Evolutionary conservation across 2,888 invertebrate genomes (phyloP), one percentile per base, ranked within the genome.

Genomic region (Drosophila kambysellisi): DNA sequence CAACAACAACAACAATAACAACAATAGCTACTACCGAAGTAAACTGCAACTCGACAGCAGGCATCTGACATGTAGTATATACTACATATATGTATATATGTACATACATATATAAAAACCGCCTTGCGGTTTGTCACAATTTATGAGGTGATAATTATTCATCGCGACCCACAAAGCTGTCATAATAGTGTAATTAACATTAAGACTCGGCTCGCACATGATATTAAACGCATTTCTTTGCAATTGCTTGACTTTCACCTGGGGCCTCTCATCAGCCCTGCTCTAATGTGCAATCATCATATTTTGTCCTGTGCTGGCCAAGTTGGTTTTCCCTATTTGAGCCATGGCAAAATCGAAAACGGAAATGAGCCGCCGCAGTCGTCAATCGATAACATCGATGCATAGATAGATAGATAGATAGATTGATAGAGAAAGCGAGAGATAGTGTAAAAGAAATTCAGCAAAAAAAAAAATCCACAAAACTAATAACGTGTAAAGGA

Each of bases 111-210:
- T 37, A 48, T 33, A 60, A 67, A 54, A 65, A 59, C 51, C 67
- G 88, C 88, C 77, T 85, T 85, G 83, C 83, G 86, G 87, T 90
- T 87, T 91, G 87, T 85, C 91, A 88, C 90, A 87, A 87, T 88
- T 88, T 91, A 90, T 90, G 91, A 90, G 87, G 91, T 91, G 90
- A 91, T 87, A 87, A 91, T 87, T 91, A 87, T 91, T 90, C 87
- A 87, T 88, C 69, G 78, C 87, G 75, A 88, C 79, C 89, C 79
- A 81, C 81, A 73, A 72, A 82, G 88, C 91, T 90, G 91, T 87
- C 89, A 90, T 87, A 87, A 86, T 89, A 86, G 79, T 91, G 91
- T 87, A 90, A 87, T 87, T 90, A 87, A 82, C 89, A 84, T 91
- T 91, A 82, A 84, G 82, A 61, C 59, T 51, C 62, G 76, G 74